Evolutionary conservation across 2,113 vertebrate genomes (phyloP).

Genomic region (Aphyosemion australe): DNA sequence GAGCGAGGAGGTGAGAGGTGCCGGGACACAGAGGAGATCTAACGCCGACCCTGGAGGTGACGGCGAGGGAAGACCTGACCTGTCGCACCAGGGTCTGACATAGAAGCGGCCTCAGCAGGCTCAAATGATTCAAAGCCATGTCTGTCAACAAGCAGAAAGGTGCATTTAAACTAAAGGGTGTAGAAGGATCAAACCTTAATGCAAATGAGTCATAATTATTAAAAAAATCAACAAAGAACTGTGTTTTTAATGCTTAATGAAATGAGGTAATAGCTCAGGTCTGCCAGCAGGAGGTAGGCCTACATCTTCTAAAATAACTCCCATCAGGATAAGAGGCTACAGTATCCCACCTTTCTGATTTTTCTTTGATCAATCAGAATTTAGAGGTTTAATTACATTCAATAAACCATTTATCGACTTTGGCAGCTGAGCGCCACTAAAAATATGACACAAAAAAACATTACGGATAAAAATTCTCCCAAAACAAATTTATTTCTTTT

Average conservation of each 20-base stretch:
- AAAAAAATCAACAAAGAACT: not conserved
- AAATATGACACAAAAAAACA: too few species aligned
- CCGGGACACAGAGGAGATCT: slow-evolving; percentile 20
- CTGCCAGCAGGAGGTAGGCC: slow-evolving; percentile 71
- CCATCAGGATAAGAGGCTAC: not conserved
- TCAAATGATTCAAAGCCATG: slow-evolving; percentile 78
- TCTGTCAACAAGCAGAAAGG: slow-evolving; percentile 23
- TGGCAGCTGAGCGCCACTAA: too few species aligned
- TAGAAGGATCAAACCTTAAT: not conserved
- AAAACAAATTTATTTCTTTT: too few species aligned
- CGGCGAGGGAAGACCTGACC: slow-evolving; percentile 30
- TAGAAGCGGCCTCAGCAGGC: slow-evolving; percentile 72
- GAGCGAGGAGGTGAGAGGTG: not conserved
- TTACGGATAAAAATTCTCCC: too few species aligned
- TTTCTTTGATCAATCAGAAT: not conserved
- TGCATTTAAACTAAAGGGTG: not conserved
- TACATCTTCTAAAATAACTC: slow-evolving; percentile 26
- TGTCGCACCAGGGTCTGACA: slow-evolving; percentile 26
- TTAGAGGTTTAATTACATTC: too few species aligned
- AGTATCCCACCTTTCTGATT: not conserved
- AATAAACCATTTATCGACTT: too few species aligned
- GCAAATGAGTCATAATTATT: not conserved
- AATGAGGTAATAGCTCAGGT: slow-evolving; percentile 54
- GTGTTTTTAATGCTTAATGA: not conserved
- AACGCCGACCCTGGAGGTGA: slow-evolving; percentile 2